These are phyloP conservation scores for Asobara japonica DNA, from an alignment of 1,140 invertebrate genomes.

Conservation along the genomic window DNA sequence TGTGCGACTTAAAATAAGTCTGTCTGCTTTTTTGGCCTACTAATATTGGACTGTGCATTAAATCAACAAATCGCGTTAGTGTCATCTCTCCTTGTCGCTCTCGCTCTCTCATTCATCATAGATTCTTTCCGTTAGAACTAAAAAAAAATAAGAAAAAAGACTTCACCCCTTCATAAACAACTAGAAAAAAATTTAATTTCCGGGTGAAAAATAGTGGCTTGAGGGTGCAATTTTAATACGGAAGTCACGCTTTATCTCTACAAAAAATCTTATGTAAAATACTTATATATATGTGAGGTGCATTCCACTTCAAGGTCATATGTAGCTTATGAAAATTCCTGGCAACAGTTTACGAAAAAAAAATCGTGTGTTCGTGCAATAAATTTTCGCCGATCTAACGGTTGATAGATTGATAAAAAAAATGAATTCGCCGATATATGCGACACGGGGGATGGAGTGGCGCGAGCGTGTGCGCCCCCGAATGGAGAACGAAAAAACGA, in stretches of 20 bases:
- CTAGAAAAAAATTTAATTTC: background rate
- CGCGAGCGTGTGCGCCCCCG: constrained; percentile 33
- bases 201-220: background rate
- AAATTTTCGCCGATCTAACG: too few species aligned
- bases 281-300: background rate
- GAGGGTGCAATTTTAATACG: constrained; percentile 5
- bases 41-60: background rate
- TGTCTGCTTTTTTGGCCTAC: background rate
- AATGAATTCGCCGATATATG: background rate
- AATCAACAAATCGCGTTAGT: background rate
- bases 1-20: background rate
- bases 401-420: background rate
- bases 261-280: background rate
- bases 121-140: background rate
- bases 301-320: too few species aligned
- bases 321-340: too few species aligned
- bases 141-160: background rate
- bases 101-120: constrained; percentile 15
- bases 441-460: constrained; percentile 35
- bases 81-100: constrained; percentile 12
- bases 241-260: constrained; percentile 1
- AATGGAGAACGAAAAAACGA: constrained; percentile 16
- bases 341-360: too few species aligned
- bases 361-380: too few species aligned
- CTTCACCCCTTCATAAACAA: background rate